Percentiles rank a stretch among this genome's conserved stretches.
Conservation (phyloP, 1,140 invertebrate species). For the Phocides pigmalion region DNA sequence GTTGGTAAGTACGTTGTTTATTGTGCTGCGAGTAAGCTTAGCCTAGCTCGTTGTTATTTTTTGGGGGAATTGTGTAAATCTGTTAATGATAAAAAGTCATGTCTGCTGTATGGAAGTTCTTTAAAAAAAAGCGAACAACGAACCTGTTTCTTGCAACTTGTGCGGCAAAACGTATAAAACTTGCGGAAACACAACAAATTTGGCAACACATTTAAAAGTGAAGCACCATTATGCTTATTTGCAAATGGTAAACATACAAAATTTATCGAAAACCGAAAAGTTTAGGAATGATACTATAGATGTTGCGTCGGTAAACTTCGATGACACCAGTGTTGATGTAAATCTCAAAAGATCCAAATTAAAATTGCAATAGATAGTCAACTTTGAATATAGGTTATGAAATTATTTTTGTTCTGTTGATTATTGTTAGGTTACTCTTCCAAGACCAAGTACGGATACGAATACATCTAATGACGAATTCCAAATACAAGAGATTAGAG, state of each 20-base stretch:
- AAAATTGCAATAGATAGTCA: too few relatives aligned
- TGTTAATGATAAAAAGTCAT: neutral
- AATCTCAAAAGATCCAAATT: constrained; percentile 7
- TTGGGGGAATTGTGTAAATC: neutral
- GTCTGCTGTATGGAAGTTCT: constrained; percentile 21
- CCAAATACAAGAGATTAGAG: too few relatives aligned
- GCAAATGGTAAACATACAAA: too few relatives aligned
- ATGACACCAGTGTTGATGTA: constrained; percentile 37
- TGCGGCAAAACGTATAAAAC: constrained; percentile 40
- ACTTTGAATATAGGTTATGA: too few relatives aligned
- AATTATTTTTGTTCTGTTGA: too few relatives aligned
- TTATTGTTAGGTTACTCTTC: too few relatives aligned
- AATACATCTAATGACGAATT: too few relatives aligned
- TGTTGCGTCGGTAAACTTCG: constrained; percentile 32
- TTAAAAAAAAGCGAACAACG: constrained; percentile 37
- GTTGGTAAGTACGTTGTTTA: too few relatives aligned
- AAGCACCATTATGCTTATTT: too few relatives aligned
- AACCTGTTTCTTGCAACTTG: constrained; percentile 41
- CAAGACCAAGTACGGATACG: too few relatives aligned
- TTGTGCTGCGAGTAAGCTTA: constrained; percentile 22
- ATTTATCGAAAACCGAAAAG: too few relatives aligned
- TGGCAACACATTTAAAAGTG: constrained; percentile 37
- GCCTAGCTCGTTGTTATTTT: constrained; percentile 24
- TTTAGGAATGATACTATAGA: constrained; percentile 9
- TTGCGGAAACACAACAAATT: constrained; percentile 28